Base-by-base conservation (phyloP, 2,113 vertebrate species). In the Platichthys flesus region DNA sequence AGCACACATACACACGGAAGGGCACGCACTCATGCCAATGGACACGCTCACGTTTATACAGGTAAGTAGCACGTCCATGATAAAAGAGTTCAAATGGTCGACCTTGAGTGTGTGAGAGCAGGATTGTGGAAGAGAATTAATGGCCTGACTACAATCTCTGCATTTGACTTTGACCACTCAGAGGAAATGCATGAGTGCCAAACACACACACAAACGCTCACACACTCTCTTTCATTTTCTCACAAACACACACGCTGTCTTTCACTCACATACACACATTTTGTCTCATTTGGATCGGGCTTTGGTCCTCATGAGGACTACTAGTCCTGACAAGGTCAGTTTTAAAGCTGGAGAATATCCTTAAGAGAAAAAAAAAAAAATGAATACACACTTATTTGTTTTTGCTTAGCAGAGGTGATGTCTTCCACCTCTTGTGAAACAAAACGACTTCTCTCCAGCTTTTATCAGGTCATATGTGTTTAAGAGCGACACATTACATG, bases 51-150 rank as follows among this genome's bases (percentile, higher is more conserved):
- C 6, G 31, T 63, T 74, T 20, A 63, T 47, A 60, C 51, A 64
- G 26, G 67, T 67, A 75, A 75, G 59, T 54, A 20, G 58, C 59
- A 49, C 1, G 6, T 26, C 37, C 24, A 10, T 9, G 20, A 76
- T 84, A 87, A 63, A 56, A 64, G 60, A 51, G 71, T 64, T 76
- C 37, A 70, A 51, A 65, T 49, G 52, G 13, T 61, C 40, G 23
- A 73, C 58, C 51, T 56, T 79, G 47, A 71, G 55, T 45, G 21
- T 68, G 81, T 58, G 8, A 78, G 24, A 18, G 14, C 31, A 57
- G 64, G 69, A 70, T 76, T 74, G 61, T 71, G 40, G 54, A 52
- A 62, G 63, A 57, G 10, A 82, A 40, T 64, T 80, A 82, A 78
- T 79, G 66, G 40, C 45, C 69, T 37, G 51, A 35, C 56, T 31